A percentile compares a stretch with the other conserved stretches of the same genome.
phyloP scores from a whole-genome alignment of 2,888 invertebrate species.

The Ferdinandea cuprea region DNA sequence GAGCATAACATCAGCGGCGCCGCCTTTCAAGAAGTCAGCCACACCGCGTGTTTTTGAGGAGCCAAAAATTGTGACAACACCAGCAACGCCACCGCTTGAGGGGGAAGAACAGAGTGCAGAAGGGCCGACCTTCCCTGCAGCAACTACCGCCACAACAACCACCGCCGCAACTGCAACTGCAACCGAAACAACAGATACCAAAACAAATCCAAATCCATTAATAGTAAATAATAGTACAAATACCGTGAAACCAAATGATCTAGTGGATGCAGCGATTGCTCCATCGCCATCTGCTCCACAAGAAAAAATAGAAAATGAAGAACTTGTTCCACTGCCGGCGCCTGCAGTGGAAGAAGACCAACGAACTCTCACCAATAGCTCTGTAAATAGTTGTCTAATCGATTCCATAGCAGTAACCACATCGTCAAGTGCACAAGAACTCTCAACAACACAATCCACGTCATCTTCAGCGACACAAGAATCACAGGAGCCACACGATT shows the following conservation, averaged over 20 bases:
- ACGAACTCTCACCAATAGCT: conserved; percentile 69
- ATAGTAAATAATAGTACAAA: conserved; percentile 68
- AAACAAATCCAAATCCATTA: conserved; percentile 67
- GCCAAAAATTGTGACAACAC: conserved; percentile 67
- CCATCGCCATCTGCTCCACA: conserved; percentile 34
- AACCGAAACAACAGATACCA: conserved; percentile 55
- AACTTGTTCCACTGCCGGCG: conserved; percentile 28
- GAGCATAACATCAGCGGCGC: conserved; percentile 52
- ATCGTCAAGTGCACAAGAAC: conserved; percentile 65
- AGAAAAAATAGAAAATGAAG: conserved; percentile 22
- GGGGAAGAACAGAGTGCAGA: conserved; percentile 27
- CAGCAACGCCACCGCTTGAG: conserved; percentile 64
- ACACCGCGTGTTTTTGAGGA: conserved; percentile 33
- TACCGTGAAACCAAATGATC: conserved; percentile 68
- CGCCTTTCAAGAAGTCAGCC: conserved; percentile 17
- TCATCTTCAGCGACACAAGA: conserved; percentile 40
- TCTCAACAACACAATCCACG: conserved; percentile 45
- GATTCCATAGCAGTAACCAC: conserved; percentile 45
- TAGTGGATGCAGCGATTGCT: conserved; percentile 53
- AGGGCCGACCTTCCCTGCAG: conserved; percentile 35
- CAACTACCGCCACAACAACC: not conserved
- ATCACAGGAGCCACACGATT: conserved; percentile 11
- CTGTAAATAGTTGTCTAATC: conserved; percentile 58
- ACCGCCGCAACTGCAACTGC: not conserved
- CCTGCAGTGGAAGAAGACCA: conserved; percentile 64